phyloP scores from a whole-genome alignment of 2,888 invertebrate genomes.

The Standfussiana lucernea region DNA sequence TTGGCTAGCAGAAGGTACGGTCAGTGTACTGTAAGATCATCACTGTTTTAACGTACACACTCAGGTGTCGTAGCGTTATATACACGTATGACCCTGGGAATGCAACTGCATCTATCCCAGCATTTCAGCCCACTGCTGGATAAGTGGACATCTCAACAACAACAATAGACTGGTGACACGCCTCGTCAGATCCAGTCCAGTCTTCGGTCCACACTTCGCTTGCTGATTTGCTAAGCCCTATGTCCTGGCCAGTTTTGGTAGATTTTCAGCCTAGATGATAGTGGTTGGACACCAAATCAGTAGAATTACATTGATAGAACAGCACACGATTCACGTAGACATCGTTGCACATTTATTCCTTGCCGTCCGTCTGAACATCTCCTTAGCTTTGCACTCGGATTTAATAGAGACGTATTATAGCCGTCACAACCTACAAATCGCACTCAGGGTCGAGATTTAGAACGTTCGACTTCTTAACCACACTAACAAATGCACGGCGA shows the following conservation, averaged over 20 bases:
- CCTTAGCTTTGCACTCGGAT: conserved; percentile 23
- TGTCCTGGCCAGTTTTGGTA: neutral
- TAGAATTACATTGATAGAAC: neutral
- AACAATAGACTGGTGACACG: neutral
- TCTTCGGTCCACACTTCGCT: neutral
- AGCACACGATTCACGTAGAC: too few species aligned
- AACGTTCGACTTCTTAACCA: conserved; percentile 11
- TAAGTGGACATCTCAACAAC: neutral
- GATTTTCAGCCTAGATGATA: neutral
- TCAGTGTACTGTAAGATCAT: neutral
- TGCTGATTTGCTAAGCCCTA: neutral
- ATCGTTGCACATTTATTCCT: neutral
- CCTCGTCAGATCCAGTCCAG: too few species aligned
- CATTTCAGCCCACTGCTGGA: neutral
- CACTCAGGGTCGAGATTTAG: conserved; percentile 41
- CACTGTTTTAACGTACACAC: neutral
- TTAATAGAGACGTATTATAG: conserved; percentile 29
- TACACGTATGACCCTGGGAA: neutral
- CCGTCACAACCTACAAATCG: conserved; percentile 27
- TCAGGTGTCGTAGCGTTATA: neutral
- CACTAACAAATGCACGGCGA: neutral
- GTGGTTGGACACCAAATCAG: neutral
- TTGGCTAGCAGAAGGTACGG: neutral
- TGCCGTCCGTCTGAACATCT: conserved; percentile 3
- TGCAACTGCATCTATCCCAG: neutral